Percentiles rank a stretch among this genome's conserved stretches.
These are phyloP conservation scores for Cryptus armator DNA, from an alignment of 2,888 invertebrate species.

Conservation along the genomic window DNA sequence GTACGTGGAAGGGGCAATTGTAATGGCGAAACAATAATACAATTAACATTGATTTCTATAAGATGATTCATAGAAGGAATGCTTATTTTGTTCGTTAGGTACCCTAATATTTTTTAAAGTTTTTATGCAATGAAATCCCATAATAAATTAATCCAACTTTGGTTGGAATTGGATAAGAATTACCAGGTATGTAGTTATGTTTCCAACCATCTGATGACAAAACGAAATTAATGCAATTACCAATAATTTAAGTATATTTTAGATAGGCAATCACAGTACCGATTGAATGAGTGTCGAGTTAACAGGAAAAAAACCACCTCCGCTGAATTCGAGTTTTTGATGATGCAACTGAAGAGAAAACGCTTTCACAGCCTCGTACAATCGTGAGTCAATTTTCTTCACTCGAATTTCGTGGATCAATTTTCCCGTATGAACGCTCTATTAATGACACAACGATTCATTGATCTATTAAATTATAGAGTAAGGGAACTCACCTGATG, in stretches of 20 bases:
- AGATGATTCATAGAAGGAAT: no score
- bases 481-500: conserved; percentile 24
- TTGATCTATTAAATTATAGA: no score
- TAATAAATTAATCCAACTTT: conserved; percentile 4
- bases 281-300: conserved; percentile 77
- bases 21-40: no score
- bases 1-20: no score
- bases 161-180: conserved; percentile 74
- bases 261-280: conserved; percentile 64
- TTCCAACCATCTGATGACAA: conserved; percentile 68
- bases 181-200: conserved; percentile 72
- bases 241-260: not conserved
- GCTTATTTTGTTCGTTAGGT: no score
- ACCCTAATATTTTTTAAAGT: no score
- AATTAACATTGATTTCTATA: no score
- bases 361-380: conserved; percentile 65
- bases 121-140: no score
- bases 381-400: conserved; percentile 48
- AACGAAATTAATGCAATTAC: conserved; percentile 13
- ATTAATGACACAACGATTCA: conserved; percentile 4
- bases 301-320: conserved; percentile 76
- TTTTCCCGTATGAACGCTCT: conserved; percentile 53
- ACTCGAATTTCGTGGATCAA: conserved; percentile 61
- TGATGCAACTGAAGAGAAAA: conserved; percentile 78
- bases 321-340: conserved; percentile 76